phyloP scores from a whole-genome alignment of 1,140 invertebrate genomes.

The Adoxophyes honmai region DNA sequence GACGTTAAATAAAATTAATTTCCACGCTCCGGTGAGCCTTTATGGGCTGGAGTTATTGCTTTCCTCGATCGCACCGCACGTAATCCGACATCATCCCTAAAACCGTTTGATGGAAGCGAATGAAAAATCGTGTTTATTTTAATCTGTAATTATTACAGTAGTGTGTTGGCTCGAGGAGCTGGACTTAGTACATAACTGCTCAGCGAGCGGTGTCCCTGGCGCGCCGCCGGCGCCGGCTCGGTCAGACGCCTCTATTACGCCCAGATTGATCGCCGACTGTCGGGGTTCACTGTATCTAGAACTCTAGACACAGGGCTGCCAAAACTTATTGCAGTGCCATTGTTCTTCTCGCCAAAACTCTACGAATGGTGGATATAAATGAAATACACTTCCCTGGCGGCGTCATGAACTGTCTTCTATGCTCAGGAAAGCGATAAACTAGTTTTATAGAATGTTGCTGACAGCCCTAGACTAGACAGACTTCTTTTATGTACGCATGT shows the following conservation, averaged over 20 bases:
- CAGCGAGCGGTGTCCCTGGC: slow-evolving; percentile 37
- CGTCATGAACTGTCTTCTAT: too few relatives aligned
- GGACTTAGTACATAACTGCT: slow-evolving; percentile 36
- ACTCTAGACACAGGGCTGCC: slow-evolving; percentile 27
- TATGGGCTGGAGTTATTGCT: slow-evolving; percentile 10
- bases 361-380: too few relatives aligned
- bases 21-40: slow-evolving; percentile 5
- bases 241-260: slow-evolving; percentile 62
- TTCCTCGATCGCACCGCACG: background rate
- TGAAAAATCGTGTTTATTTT: background rate
- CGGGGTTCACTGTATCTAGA: slow-evolving; percentile 47
- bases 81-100: slow-evolving; percentile 3
- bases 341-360: too few relatives aligned
- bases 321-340: background rate
- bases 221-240: slow-evolving; percentile 56
- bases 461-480: background rate
- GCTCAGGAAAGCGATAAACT: too few relatives aligned
- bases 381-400: too few relatives aligned
- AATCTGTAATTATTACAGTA: background rate
- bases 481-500: background rate
- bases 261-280: slow-evolving; percentile 64
- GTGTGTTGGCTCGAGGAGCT: background rate
- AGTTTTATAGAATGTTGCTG: background rate
- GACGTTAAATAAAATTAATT: slow-evolving; percentile 13
- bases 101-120: background rate